Evolutionary conservation across 1,140 invertebrate species (phyloP), one percentile per base, ranked within the genome.

Genomic region (Polyergus mexicanus): DNA sequence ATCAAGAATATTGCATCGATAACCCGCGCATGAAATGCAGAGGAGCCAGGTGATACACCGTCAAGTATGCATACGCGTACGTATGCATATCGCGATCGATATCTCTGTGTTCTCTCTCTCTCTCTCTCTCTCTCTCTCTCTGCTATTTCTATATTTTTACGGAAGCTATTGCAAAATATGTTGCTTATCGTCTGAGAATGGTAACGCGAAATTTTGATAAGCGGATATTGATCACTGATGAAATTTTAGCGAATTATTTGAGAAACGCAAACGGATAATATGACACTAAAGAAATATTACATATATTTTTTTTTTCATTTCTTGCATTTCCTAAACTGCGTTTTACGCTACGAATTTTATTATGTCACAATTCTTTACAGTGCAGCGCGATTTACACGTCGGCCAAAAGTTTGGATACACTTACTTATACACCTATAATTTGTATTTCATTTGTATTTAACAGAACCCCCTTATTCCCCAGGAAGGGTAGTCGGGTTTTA

Each of bases 1-100:
- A 54, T 83, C 78, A 83, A 83, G 78, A 83, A 83, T 83, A 83
- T 83, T 83, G 68, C 78, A 83, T 83, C 78, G 78, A 83, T 83
- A 83, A 83, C 68, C 78, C 38, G 78, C 78, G 68, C 54, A 83
- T 83, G 78, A 83, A 83, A 83, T 74, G 78, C 78, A 72, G 68
- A 83, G 54, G 54, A 60, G 56, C 68, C 68, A 32, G 60, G 44
- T 38, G 54, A 72, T 72, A 54, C 54, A 78, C 44, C 76, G 78
- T 38, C 38, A 19, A 16, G 51, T 58, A 72, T 81, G 78, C 77
- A 80, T 69, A 80, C 77, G 77, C 51, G 35, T 71, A 71, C 54
- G 65, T 47, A 35, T 19, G 19, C 25, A 58, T n/a, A 74, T 74
- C 68, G 56, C 54, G 68, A 83, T 83, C 78, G 38, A 83, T 83